A percentile compares a stretch with the other conserved stretches of the same genome.
phyloP scores from a whole-genome alignment of 2,113 vertebrate genomes.

The Eidolon helvum region DNA sequence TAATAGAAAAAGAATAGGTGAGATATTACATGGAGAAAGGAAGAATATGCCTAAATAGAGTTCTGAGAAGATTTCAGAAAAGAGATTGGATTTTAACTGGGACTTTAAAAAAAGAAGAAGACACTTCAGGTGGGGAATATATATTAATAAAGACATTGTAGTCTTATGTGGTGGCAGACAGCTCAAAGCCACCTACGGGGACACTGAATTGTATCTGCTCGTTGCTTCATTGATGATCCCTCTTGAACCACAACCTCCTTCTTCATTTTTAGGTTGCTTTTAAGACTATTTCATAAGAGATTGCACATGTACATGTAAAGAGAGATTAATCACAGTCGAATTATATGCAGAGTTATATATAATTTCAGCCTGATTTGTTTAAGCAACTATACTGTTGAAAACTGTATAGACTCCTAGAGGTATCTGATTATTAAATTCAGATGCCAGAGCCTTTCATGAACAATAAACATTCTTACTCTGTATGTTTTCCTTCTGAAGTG shows the following conservation, averaged over 20 bases:
- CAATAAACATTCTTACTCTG: background rate
- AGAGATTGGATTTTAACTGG: background rate
- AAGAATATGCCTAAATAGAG: background rate
- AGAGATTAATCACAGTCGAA: slow-evolving; percentile 22
- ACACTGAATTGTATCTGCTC: background rate
- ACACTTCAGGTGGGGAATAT: background rate
- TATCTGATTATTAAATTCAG: slow-evolving; percentile 45
- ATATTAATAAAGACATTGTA: background rate
- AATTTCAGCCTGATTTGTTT: slow-evolving; percentile 25
- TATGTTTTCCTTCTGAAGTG: slow-evolving; percentile 43
- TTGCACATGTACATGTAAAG: slow-evolving; percentile 9
- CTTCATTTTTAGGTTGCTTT: slow-evolving; percentile 18
- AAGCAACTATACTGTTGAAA: slow-evolving; percentile 40
- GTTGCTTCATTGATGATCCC: background rate
- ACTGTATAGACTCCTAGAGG: background rate
- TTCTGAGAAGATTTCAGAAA: background rate
- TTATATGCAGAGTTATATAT: background rate
- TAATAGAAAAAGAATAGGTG: background rate
- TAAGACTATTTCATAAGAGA: slow-evolving; percentile 19
- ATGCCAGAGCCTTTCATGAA: slow-evolving; percentile 27
- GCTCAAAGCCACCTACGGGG: background rate
- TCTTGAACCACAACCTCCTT: background rate
- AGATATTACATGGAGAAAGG: background rate
- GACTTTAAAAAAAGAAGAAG: background rate
- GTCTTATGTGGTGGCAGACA: accelerated